Evolutionary conservation across 2,888 invertebrate genomes (phyloP).

Genomic region (Ditula angustiorana): DNA sequence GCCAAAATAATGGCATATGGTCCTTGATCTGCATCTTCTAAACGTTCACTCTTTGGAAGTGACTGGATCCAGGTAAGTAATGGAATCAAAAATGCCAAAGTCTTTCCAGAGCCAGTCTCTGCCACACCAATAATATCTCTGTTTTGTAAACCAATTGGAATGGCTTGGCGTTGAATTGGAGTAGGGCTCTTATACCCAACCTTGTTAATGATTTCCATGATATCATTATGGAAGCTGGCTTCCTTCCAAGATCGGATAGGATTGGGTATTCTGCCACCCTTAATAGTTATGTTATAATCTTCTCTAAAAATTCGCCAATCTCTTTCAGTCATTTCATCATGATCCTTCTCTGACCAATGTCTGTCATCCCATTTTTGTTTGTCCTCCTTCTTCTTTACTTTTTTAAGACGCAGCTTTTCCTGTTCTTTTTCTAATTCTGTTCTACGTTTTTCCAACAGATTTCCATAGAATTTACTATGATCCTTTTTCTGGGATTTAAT

Average conservation of each 20-base stretch:
- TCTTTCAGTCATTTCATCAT: conserved; percentile 98
- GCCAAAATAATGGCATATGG: conserved; percentile 99
- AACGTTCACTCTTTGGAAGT: conserved; percentile 96
- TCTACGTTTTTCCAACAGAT: conserved; percentile 96
- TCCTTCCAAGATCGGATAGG: conserved; percentile 98
- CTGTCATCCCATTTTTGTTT: conserved; percentile 99
- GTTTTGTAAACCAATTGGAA: conserved; percentile 98
- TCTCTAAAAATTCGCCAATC: conserved; percentile 99
- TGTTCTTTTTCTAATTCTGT: conserved; percentile 99
- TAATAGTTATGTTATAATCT: conserved; percentile 99
- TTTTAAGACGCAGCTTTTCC: conserved; percentile 96
- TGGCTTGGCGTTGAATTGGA: conserved; percentile 99
- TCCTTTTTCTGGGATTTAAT: conserved; percentile 98
- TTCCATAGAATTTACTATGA: conserved; percentile 98
- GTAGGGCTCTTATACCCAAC: conserved; percentile 99
- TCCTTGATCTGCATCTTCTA: conserved; percentile 96
- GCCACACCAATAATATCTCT: conserved; percentile 99
- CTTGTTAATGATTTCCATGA: conserved; percentile 96
- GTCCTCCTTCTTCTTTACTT: conserved; percentile 97
- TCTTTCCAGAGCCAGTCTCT: conserved; percentile 99
- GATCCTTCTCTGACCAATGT: conserved; percentile 98
- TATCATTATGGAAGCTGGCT: conserved; percentile 94
- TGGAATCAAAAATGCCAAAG: conserved; percentile 98
- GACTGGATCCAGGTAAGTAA: conserved; percentile 99
- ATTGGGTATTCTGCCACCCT: conserved; percentile 98